These are phyloP conservation scores for Gobius niger DNA, from an alignment of 2,113 vertebrate genomes.

Conservation along the genomic window DNA sequence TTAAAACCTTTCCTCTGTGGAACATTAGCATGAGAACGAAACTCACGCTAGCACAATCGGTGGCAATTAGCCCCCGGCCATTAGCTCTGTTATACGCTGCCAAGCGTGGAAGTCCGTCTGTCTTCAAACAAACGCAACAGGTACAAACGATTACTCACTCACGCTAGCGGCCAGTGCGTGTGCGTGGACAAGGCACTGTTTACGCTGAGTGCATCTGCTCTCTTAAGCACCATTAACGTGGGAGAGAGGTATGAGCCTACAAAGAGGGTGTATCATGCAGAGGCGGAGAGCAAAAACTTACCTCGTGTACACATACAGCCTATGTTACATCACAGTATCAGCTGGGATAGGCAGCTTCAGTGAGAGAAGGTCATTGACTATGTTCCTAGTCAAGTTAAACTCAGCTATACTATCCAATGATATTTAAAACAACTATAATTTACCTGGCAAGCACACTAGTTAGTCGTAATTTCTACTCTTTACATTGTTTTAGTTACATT, in stretches of 20 bases:
- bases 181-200: constrained; percentile 29
- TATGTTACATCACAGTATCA: background rate
- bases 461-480: background rate
- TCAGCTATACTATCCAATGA: background rate
- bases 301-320: too few species aligned
- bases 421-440: background rate
- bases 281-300: background rate
- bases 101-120: constrained; percentile 59
- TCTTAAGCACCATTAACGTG: background rate
- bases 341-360: background rate
- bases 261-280: background rate
- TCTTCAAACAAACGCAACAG: constrained; percentile 64
- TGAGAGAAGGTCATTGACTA: background rate
- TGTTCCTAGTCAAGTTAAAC: background rate
- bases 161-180: constrained; percentile 38
- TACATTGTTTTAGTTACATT: background rate
- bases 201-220: constrained; percentile 8
- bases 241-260: background rate
- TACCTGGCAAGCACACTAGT: background rate
- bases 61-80: constrained; percentile 62
- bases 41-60: constrained; percentile 62
- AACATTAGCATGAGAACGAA: constrained; percentile 47
- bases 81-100: constrained; percentile 66
- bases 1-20: constrained; percentile 47
- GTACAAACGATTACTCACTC: constrained; percentile 69